These are phyloP conservation scores for Saguinus imperator DNA, from an alignment of 2,113 vertebrate species.

Conservation along the genomic window DNA sequence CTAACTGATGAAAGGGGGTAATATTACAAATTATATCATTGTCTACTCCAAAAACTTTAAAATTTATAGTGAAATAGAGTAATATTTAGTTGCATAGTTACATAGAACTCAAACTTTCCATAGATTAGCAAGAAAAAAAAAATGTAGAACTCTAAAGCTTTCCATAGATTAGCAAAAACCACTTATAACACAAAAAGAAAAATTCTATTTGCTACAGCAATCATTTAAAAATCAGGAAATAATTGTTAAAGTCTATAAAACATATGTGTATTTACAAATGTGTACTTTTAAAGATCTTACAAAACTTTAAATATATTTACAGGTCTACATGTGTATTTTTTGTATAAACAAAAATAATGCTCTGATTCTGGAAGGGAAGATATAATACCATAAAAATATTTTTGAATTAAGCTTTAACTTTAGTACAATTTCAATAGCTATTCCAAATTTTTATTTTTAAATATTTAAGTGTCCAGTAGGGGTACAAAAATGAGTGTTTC, in stretches of 20 bases:
- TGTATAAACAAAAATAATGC: background rate
- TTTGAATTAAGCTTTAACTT: background rate
- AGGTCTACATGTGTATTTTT: background rate
- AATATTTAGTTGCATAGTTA: background rate
- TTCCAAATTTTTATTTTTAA: background rate
- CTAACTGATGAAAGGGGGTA: constrained; percentile 14
- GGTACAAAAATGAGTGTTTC: background rate
- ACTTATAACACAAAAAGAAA: background rate
- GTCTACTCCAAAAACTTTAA: background rate
- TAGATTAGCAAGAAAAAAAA: too few species aligned
- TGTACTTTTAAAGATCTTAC: background rate
- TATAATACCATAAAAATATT: background rate
- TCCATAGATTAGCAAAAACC: background rate
- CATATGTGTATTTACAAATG: background rate
- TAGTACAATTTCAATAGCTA: background rate
- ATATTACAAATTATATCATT: background rate
- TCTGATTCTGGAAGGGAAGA: background rate
- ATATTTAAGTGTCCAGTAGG: background rate
- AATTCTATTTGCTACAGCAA: background rate
- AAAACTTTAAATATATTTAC: background rate
- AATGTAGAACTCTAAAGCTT: background rate
- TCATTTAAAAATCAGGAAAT: background rate
- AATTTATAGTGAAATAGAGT: background rate
- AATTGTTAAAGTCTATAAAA: background rate
- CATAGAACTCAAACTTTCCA: background rate